These are phyloP conservation scores for Ylistrum balloti DNA, from an alignment of 1,140 invertebrate species.

Conservation along the genomic window DNA sequence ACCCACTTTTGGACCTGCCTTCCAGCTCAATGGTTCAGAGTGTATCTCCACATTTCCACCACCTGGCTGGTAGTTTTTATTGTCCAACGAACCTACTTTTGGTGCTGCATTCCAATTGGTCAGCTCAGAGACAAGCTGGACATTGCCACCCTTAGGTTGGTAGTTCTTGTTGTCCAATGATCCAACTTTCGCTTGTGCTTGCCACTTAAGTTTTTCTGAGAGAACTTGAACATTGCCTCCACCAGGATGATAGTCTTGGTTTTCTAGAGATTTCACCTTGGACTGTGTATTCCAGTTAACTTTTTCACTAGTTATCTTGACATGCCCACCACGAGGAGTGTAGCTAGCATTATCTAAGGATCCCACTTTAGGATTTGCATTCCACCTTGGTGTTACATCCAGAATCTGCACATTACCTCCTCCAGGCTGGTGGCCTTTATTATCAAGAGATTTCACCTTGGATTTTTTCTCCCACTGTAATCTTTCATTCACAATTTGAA, in stretches of 20 bases:
- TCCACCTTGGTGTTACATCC: slow-evolving; percentile 86
- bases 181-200: slow-evolving; percentile 71
- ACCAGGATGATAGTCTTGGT: slow-evolving; percentile 58
- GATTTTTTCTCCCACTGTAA: slow-evolving; percentile 90
- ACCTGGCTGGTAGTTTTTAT: slow-evolving; percentile 72
- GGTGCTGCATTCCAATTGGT: slow-evolving; percentile 65
- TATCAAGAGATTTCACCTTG: slow-evolving; percentile 94
- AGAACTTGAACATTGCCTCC: slow-evolving; percentile 58
- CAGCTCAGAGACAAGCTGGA: slow-evolving; percentile 62
- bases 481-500: slow-evolving; percentile 86
- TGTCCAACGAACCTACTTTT: slow-evolving; percentile 75
- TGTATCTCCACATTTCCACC: slow-evolving; percentile 74
- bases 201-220: slow-evolving; percentile 84
- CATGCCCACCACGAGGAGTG: slow-evolving; percentile 68
- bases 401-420: slow-evolving; percentile 64
- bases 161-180: slow-evolving; percentile 76
- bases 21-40: slow-evolving; percentile 66
- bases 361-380: slow-evolving; percentile 87
- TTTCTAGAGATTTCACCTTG: slow-evolving; percentile 67
- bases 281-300: slow-evolving; percentile 60
- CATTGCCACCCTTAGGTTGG: slow-evolving; percentile 73
- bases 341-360: slow-evolving; percentile 92
- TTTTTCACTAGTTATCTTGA: slow-evolving; percentile 63
- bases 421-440: slow-evolving; percentile 58
- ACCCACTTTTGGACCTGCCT: slow-evolving; percentile 73